Percentiles rank a stretch among this genome's conserved stretches.
phyloP scores from a whole-genome alignment of 2,888 invertebrate species.

The Xestia rhomboidea region DNA sequence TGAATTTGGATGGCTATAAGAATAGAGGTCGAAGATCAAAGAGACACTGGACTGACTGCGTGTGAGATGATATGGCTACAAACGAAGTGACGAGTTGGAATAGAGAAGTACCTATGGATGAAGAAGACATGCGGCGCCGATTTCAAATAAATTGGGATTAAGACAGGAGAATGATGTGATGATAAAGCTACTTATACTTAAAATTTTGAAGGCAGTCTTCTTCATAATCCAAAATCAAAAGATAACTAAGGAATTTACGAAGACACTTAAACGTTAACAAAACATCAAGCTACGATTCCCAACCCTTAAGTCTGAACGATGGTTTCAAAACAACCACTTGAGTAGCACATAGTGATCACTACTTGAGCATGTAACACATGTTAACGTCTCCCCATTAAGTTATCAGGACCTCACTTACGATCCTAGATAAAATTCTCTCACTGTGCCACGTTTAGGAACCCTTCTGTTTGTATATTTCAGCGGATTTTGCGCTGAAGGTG shows the following conservation, averaged over 20 bases:
- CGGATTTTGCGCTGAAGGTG: constrained; percentile 46
- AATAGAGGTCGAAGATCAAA: background rate
- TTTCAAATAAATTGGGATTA: background rate
- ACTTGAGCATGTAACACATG: constrained; percentile 64
- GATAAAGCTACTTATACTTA: background rate
- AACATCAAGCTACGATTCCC: constrained; percentile 54
- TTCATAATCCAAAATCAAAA: background rate
- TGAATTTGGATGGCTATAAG: background rate
- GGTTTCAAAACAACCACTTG: constrained; percentile 64
- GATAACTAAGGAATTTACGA: constrained; percentile 39
- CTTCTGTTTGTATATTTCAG: constrained; percentile 39
- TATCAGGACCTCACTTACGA: constrained; percentile 66
- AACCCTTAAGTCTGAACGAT: constrained; percentile 58
- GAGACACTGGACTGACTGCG: background rate
- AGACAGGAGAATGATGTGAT: no score
- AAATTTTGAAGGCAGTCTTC: background rate
- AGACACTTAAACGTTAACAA: constrained; percentile 51
- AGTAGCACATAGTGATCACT: constrained; percentile 67
- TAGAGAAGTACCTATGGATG: background rate
- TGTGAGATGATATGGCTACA: background rate
- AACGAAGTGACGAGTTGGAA: background rate
- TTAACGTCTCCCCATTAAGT: constrained; percentile 65
- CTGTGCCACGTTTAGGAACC: constrained; percentile 38
- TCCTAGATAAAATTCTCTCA: constrained; percentile 63
- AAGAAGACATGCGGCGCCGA: background rate